Conservation (phyloP, 2,797 vertebrate genomes). For the Pachyuromys duprasi region DNA sequence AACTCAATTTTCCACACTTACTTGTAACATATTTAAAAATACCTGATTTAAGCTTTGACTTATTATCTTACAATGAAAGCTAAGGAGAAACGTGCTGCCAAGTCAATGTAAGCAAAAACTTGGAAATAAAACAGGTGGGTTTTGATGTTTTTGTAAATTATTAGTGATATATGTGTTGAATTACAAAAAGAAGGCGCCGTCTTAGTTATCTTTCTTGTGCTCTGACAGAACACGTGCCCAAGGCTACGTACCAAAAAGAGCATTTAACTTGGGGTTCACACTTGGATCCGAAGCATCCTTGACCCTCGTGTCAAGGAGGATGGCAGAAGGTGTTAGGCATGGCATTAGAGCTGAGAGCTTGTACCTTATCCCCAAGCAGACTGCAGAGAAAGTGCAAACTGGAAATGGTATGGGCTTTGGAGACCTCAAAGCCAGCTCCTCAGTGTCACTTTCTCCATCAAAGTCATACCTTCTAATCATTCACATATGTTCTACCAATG, state of each 20-base stretch:
- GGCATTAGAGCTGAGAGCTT: background rate
- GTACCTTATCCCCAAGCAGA: background rate
- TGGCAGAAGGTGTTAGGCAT: background rate
- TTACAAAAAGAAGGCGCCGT: background rate
- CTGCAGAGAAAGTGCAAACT: background rate
- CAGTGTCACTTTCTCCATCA: background rate
- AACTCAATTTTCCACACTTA: background rate
- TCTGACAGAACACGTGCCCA: background rate
- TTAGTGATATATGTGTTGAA: conserved; percentile 11
- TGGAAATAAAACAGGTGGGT: conserved; percentile 20
- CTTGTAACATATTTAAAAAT: conserved; percentile 14
- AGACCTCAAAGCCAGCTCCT: background rate
- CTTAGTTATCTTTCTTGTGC: background rate
- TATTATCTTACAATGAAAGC: background rate
- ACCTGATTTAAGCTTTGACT: conserved; percentile 26
- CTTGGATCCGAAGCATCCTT: background rate
- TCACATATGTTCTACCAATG: background rate
- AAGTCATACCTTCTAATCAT: background rate
- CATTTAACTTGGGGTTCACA: background rate
- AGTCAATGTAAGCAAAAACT: conserved; percentile 56
- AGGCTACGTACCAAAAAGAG: background rate
- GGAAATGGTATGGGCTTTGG: no score
- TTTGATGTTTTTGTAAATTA: conserved; percentile 49
- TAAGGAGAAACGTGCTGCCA: background rate
- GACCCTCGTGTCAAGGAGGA: background rate